phyloP scores from a whole-genome alignment of 2,797 vertebrate genomes.

The Urophycis tenuis region DNA sequence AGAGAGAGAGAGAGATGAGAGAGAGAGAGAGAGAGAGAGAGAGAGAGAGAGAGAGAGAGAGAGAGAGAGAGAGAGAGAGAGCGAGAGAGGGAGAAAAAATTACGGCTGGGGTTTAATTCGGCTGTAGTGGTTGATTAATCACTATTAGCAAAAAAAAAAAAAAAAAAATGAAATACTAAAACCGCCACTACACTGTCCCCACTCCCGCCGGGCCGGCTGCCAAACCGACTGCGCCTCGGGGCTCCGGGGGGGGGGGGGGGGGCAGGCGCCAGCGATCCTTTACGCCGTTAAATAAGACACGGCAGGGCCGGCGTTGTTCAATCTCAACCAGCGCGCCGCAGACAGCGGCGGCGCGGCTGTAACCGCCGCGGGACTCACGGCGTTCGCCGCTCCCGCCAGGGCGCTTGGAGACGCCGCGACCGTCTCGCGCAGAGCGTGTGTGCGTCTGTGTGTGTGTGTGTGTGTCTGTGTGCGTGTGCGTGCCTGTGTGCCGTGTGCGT shows the following conservation, averaged over 20 bases:
- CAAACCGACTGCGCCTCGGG: conserved; percentile 54
- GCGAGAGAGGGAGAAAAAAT: conserved; percentile 13
- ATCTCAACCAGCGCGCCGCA: neutral
- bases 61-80: too few species aligned
- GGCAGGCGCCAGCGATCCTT: conserved; percentile 35
- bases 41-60: too few species aligned
- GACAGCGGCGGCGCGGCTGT: neutral
- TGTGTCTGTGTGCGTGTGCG: conserved; percentile 12
- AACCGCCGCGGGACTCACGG: neutral
- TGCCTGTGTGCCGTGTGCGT: conserved; percentile 12
- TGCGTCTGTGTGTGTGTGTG: conserved; percentile 6
- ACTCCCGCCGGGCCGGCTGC: conserved; percentile 43
- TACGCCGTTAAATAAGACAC: conserved; percentile 47
- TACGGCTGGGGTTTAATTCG: conserved; percentile 23
- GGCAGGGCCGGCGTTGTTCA: neutral
- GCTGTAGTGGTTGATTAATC: conserved; percentile 33
- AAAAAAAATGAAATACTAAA: too few species aligned
- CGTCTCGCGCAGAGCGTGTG: conserved; percentile 2
- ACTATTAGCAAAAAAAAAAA: conserved; percentile 29
- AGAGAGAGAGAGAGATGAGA: too few species aligned
- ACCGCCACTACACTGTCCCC: conserved; percentile 33
- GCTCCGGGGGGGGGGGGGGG: too few species aligned
- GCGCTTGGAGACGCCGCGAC: neutral
- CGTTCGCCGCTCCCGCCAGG: neutral
- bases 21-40: too few species aligned